Base-by-base conservation (phyloP, 2,888 invertebrate genomes). In the Agrotis exclamationis region DNA sequence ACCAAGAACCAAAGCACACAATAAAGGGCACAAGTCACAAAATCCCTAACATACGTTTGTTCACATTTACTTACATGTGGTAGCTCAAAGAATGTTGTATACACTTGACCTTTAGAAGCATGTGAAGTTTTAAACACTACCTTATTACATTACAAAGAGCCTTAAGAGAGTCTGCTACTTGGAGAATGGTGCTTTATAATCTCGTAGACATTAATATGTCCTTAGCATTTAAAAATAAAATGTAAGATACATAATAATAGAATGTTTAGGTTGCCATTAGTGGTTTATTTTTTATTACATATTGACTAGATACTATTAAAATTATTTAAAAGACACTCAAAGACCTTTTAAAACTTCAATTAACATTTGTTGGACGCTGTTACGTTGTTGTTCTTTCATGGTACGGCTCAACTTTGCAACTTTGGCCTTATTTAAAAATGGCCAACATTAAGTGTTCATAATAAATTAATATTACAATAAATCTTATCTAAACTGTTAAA, bases 191-290 rank as follows among this genome's bases (percentile, higher is more conserved):
- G 9, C 2, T 44, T 33, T 53, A 67, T 33, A 44, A 24, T 50
- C 18, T 53, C 13, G 11, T 14, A 51, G 13, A 14, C 0, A 18
- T 33, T 22, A 58, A n/a, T n/a, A n/a, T 63, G 74, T 67, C 80
- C 67, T 79, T 74, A 68, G 1, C 75, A 16, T 73, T 76, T 79
- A 13, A 60, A 9, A 48, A 45, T 62, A 14, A 39, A 66, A 63
- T 66, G 4, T n/a, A 20, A 28, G 2, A 50, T 24, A 72, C 53
- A 48, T 53, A 22, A 51, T 20, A 71, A 3, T 53, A 71, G 16
- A 63, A 58, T 39, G 20, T 4, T 44, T 20, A 51, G 9, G 63
- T 62, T 74, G 39, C 14, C 63, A 60, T 6, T 33, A 14, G 13
- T 18, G 7, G 5, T n/a, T 60, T 33, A 3, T 57, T 56, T 58